A percentile compares a stretch with the other conserved stretches of the same genome.
Evolutionary conservation across 2,113 vertebrate species (phyloP).

Genomic region (Eulemur rufifrons): DNA sequence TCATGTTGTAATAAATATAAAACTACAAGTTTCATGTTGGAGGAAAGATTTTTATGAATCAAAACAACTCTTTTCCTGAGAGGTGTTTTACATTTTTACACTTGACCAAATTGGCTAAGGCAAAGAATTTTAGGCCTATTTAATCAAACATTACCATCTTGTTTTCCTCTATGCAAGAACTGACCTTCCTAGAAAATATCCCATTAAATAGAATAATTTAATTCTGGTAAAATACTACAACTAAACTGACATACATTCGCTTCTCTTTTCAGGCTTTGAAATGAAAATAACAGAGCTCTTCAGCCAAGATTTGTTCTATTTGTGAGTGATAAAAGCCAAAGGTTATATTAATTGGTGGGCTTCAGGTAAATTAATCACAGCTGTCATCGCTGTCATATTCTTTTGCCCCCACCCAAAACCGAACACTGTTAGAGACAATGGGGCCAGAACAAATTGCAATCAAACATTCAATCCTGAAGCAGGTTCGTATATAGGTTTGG

Average conservation of each 20-base stretch:
- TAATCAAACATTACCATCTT: background rate
- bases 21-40: background rate
- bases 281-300: background rate
- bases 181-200: background rate
- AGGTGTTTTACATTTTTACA: background rate
- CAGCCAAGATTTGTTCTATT: background rate
- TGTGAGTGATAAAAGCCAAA: background rate
- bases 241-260: background rate
- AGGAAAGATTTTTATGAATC: background rate
- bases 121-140: background rate
- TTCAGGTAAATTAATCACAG: background rate
- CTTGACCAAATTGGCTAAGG: background rate
- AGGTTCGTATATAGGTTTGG: background rate
- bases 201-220: background rate
- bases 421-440: background rate
- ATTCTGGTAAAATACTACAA: background rate
- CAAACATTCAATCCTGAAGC: background rate
- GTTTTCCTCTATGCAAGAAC: background rate
- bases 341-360: background rate
- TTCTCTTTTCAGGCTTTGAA: background rate
- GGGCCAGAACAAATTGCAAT: background rate
- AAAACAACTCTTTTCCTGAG: constrained; percentile 33
- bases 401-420: background rate
- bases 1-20: background rate
- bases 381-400: rapidly evolving